Evolutionary conservation across 37 sponge, comb jelly and placozoan genomes (phyloP).

Genomic region (Hexactinellida sp.): DNA sequence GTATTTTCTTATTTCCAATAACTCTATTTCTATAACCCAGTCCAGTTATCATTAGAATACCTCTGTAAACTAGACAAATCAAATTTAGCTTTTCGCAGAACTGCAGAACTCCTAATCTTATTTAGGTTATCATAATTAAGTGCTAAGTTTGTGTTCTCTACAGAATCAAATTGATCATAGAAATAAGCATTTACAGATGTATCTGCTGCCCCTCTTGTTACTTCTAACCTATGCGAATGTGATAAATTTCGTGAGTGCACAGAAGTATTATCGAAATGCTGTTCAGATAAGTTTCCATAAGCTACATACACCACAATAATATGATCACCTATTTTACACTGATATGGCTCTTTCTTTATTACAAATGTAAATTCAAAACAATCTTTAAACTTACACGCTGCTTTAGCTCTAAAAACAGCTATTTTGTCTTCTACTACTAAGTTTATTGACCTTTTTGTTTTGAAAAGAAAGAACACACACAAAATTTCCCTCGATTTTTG

Average conservation of each 20-base stretch:
- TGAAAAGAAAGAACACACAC: neutral
- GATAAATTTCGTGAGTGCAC: neutral
- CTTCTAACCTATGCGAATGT: neutral
- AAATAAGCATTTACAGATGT: neutral
- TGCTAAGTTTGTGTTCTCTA: neutral
- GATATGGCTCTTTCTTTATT: neutral
- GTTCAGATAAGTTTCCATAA: neutral
- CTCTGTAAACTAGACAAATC: conserved; percentile 13
- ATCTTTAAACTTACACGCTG: neutral
- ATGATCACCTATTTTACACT: neutral
- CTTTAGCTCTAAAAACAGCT: neutral
- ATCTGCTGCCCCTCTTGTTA: neutral
- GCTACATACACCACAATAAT: neutral
- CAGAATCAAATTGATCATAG: neutral
- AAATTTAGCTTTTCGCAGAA: neutral
- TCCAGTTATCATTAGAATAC: conserved; percentile 1
- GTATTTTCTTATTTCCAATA: neutral
- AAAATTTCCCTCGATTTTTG: neutral
- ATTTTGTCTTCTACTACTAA: neutral
- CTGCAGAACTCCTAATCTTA: neutral
- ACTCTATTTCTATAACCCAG: neutral
- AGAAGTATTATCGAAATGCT: neutral
- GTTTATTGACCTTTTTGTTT: neutral
- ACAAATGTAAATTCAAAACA: neutral
- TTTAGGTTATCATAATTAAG: neutral